These are phyloP conservation scores for Alca torda DNA, from an alignment of 2,797 vertebrate genomes.

Conservation along the genomic window DNA sequence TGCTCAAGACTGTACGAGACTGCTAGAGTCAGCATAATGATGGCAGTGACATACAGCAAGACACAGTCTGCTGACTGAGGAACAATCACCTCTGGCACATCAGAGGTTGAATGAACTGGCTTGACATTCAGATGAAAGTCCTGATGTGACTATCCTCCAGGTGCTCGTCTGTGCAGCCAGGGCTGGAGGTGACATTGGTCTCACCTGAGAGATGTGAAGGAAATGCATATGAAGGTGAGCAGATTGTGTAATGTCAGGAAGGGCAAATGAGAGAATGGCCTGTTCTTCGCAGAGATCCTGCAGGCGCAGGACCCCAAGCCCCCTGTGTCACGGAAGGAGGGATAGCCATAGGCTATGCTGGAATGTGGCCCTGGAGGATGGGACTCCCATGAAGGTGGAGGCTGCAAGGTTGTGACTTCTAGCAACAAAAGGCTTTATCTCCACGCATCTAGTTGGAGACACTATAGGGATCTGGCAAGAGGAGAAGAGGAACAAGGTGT, in stretches of 20 bases:
- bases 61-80: not conserved
- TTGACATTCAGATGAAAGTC: not conserved
- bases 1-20: not conserved
- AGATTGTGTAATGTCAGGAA: not conserved
- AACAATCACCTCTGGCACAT: not conserved
- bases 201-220: not conserved
- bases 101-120: not conserved
- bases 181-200: not conserved
- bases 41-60: not conserved
- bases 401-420: not conserved
- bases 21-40: not conserved
- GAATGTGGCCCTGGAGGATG: not conserved
- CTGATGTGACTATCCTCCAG: not conserved
- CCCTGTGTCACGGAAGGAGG: not conserved
- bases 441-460: not conserved
- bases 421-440: not conserved
- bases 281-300: not conserved
- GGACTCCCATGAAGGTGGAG: fast-evolving
- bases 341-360: not conserved
- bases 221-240: not conserved
- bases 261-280: not conserved
- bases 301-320: not conserved
- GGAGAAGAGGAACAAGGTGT: not conserved
- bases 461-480: not conserved
- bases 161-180: not conserved